Base-by-base conservation (phyloP, 2,797 vertebrate genomes). In the Protonibea diacanthus region DNA sequence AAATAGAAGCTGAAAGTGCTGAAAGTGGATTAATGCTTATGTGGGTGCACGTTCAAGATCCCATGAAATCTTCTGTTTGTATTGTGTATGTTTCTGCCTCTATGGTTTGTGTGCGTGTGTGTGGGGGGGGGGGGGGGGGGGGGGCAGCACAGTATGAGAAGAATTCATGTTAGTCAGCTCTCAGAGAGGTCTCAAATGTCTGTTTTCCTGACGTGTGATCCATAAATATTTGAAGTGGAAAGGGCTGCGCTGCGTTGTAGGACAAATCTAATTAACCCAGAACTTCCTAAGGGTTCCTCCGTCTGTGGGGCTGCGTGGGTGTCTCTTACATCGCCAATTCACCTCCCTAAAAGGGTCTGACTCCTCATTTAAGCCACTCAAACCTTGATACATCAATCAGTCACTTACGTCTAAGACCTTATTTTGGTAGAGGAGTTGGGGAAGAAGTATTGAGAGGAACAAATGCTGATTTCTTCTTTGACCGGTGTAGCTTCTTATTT, bases 221-320 rank as follows among this genome's bases (percentile, higher is more conserved):
- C 90, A 86, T 93, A 95, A 94, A 95, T 95, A 95, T 94, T 95
- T 94, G 88, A 94, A 94, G 91, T 93, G 90, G 91, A 94, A 93
- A 89, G 83, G 85, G 87, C 90, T 95, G 90, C 73, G 67, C 81
- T 91, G 76, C 90, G 73, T 92, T 89, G 90, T 88, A 89, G 93
- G 92, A 94, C 91, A 94, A 95, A 95, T 96, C 90, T 89, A 92
- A 95, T 95, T 94, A 95, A 93, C 93, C 88, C 87, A 77, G 69
- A 82, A 89, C 91, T 94, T 95, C 94, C 94, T 93, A 81, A 73
- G 87, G 84, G 88, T 89, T 88, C 79, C 85, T 86, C 81, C 12
- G 80, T 92, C 91, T 90, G 86, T 42, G 29, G 68, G 72, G 76
- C 76, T 76, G 79, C 25, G 45, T 82, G 86, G 83, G 80, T 85